These are phyloP conservation scores for Piscicola geometra DNA, from an alignment of 2,888 invertebrate genomes.

Conservation along the genomic window DNA sequence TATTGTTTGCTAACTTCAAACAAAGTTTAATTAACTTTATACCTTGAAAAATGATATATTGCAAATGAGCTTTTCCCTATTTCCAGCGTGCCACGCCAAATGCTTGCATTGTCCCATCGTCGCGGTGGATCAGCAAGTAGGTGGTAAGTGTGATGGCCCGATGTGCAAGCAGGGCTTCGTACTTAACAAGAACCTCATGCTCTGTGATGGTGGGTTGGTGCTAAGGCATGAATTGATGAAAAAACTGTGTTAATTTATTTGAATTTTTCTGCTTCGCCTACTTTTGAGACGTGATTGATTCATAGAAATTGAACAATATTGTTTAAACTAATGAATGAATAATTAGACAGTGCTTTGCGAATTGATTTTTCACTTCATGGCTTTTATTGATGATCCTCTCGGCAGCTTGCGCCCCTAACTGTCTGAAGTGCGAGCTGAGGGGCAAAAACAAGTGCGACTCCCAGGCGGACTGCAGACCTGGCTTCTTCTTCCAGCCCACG, in stretches of 20 bases:
- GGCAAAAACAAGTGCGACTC: conserved; percentile 34
- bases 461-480: conserved; percentile 27
- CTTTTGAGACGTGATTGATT: too few relatives aligned
- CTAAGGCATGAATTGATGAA: too few relatives aligned
- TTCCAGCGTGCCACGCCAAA: not conserved
- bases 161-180: conserved; percentile 1
- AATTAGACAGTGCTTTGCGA: too few relatives aligned
- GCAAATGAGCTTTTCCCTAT: not conserved
- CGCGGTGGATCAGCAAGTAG: not conserved
- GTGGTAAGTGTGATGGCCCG: not conserved
- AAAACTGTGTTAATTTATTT: too few relatives aligned
- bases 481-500: conserved; percentile 20
- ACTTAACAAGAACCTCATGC: not conserved
- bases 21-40: not conserved
- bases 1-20: too few relatives aligned
- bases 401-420: conserved; percentile 35
- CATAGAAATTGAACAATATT: too few relatives aligned
- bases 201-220: not conserved
- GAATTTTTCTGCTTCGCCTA: too few relatives aligned
- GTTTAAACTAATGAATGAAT: too few relatives aligned
- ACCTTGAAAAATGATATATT: not conserved
- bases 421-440: conserved; percentile 14
- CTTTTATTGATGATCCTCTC: not conserved
- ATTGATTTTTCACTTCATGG: too few relatives aligned
- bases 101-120: not conserved